Evolutionary conservation across 2,113 vertebrate species (phyloP).

Genomic region (Penelope pileata): DNA sequence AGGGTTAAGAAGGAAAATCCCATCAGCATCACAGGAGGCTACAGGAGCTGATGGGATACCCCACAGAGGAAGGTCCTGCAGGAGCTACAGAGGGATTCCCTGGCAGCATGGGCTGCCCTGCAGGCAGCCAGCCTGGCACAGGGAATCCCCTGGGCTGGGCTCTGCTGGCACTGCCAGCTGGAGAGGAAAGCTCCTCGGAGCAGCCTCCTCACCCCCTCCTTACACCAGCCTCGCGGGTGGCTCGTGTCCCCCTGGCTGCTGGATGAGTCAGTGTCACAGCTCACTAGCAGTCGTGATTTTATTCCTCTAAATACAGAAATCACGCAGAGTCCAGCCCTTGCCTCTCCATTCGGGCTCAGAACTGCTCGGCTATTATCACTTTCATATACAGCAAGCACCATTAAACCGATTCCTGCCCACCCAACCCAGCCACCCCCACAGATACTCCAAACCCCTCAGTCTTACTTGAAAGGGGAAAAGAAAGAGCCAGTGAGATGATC

Average conservation of each 20-base stretch:
- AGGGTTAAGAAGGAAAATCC: not conserved
- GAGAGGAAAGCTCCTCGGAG: conserved; percentile 21
- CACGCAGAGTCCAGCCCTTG: not conserved
- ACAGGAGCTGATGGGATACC: not conserved
- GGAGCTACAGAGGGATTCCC: conserved; percentile 4
- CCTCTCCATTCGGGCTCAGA: conserved; percentile 15
- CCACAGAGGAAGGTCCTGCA: not conserved
- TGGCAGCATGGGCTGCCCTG: conserved; percentile 31
- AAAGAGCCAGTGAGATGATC: conserved; percentile 72
- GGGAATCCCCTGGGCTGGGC: conserved; percentile 57
- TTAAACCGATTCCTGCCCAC: conserved; percentile 49
- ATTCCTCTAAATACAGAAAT: conserved; percentile 24
- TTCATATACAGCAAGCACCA: conserved; percentile 31
- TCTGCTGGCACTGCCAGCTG: conserved; percentile 55
- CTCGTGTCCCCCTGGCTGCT: not conserved
- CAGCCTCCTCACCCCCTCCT: conserved; percentile 12
- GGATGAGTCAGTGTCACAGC: conserved; percentile 27
- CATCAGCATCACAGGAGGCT: not conserved
- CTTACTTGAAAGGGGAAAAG: conserved; percentile 73
- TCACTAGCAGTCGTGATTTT: conserved; percentile 4
- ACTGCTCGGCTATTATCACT: conserved; percentile 48
- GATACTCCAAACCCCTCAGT: conserved; percentile 59
- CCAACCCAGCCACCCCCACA: conserved; percentile 61
- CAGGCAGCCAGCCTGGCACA: not conserved
- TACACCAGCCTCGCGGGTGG: conserved; percentile 5